phyloP scores from a whole-genome alignment of 2,888 invertebrate genomes.

The Syrista parreyssii region DNA sequence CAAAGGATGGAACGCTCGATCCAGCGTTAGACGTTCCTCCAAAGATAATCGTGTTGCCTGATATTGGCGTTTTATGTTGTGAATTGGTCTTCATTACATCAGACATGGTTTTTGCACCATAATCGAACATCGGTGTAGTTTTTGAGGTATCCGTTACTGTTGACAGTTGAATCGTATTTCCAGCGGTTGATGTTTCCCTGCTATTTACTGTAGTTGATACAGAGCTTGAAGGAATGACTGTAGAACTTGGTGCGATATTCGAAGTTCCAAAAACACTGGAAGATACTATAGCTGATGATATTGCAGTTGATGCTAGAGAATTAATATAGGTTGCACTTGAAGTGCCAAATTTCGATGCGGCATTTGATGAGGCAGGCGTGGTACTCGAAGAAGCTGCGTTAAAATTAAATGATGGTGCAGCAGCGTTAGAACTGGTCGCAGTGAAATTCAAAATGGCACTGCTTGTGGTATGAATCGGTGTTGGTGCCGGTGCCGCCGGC shows the following conservation, averaged over 20 bases:
- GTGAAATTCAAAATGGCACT: neutral
- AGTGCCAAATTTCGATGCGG: constrained; percentile 16
- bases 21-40: neutral
- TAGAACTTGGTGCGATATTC: neutral
- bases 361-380: neutral
- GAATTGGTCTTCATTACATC: neutral
- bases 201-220: neutral
- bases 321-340: neutral
- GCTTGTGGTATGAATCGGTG: neutral
- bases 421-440: neutral
- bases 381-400: constrained; percentile 4
- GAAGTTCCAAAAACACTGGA: neutral
- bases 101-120: neutral
- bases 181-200: neutral
- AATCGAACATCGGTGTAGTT: neutral
- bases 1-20: constrained; percentile 19
- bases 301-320: neutral
- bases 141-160: neutral
- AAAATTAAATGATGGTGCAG: constrained; percentile 20
- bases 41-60: neutral
- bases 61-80: neutral
- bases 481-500: neutral
- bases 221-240: neutral
- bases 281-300: neutral
- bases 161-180: neutral